Evolutionary conservation across 2,888 invertebrate species (phyloP).

Genomic region (Crossocerus cetratus): DNA sequence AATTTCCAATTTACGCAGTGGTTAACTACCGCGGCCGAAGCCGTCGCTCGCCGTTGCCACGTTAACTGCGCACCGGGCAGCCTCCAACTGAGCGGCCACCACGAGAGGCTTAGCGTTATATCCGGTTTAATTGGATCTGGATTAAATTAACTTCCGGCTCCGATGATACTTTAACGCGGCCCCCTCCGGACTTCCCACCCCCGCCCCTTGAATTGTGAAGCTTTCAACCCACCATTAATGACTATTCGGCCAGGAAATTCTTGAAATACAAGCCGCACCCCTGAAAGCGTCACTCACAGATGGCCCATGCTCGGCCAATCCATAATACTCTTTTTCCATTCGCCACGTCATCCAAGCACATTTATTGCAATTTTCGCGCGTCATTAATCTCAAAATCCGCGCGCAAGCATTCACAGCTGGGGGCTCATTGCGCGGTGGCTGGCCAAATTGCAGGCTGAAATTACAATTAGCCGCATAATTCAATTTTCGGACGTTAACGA

Average conservation of each 20-base stretch:
- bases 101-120: constrained; percentile 60
- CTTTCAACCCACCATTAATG: too few relatives aligned
- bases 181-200: too few relatives aligned
- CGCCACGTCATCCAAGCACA: too few relatives aligned
- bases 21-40: constrained; percentile 51
- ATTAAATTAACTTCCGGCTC: constrained; percentile 68
- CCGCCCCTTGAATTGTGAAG: background rate
- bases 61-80: constrained; percentile 42
- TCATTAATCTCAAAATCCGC: constrained; percentile 10
- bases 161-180: constrained; percentile 58
- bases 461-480: constrained; percentile 40
- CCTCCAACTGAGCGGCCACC: constrained; percentile 46
- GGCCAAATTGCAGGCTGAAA: constrained; percentile 28
- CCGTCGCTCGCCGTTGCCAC: constrained; percentile 21
- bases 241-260: too few relatives aligned
- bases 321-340: too few relatives aligned
- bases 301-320: too few relatives aligned
- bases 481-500: constrained; percentile 26
- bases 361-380: background rate
- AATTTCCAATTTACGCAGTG: constrained; percentile 64
- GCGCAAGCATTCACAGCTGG: too few relatives aligned
- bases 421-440: background rate
- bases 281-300: too few relatives aligned
- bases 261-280: too few relatives aligned
- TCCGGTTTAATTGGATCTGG: constrained; percentile 67